Base-by-base conservation (phyloP, 2,113 vertebrate genomes). In the Dicaeum eximium region DNA sequence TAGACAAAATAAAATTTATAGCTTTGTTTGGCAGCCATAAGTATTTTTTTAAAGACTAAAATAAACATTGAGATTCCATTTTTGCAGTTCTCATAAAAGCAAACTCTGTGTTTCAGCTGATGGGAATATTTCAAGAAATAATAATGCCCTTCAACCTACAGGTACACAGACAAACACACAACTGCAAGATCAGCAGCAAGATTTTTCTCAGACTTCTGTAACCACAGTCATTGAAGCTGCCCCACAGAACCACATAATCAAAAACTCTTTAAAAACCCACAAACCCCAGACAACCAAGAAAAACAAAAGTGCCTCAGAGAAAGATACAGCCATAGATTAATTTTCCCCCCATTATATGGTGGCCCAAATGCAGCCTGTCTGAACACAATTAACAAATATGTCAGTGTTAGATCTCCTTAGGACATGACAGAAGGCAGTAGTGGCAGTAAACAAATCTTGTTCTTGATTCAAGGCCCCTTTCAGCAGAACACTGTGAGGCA, bases 161-260 rank as follows among this genome's bases (percentile, higher is more conserved):
- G 93, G 96, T 95, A 96, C 35, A 44, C 47, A 92, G 80, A 86
- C 54, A 94, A 96, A 96, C 86, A 92, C 2, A 44, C 65, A 89
- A 74, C 54, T 94, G 92, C 91, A 95, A 83, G 53, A 62, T 94
- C 88, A 94, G 94, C 91, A 94, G 60, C 69, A 53, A 61, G 57
- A 7, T 40, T 92, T 88, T 86, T 81, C 91, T 84, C 88, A 93
- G 86, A 74, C n/a, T 84, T 88, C 37, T 88, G 48, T 81, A 72
- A 74, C 62, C 84, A 72, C 48, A 85, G 58, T 12, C 74, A 54
- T 27, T 61, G 47, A 95, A 88, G n/a, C 51, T 60, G 48, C 22
- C 48, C 38, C 80, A 86, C 60, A 84, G 84, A 92, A 81, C 80
- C 73, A 85, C 48, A 42, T 48, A 67, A 92, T 8, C 77, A 81